Evolutionary conservation across 2,113 vertebrate species (phyloP).

Genomic region (Chitala chitala): DNA sequence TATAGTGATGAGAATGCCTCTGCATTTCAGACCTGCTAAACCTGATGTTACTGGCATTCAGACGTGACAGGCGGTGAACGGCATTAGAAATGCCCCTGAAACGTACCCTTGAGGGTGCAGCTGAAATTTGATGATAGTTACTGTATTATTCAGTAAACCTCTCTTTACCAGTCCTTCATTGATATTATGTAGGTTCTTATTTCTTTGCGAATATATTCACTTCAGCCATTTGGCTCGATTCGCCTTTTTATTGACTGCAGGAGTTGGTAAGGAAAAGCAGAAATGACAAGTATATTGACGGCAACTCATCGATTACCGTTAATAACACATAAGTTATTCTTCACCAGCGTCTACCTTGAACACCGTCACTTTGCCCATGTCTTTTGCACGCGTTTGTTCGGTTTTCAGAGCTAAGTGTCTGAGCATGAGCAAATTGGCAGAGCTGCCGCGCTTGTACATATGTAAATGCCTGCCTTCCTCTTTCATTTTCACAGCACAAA

Average conservation of each 20-base stretch:
- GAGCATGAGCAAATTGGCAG: neutral
- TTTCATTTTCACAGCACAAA: conserved; percentile 17
- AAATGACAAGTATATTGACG: neutral
- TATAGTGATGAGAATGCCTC: conserved; percentile 14
- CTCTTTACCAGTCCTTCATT: neutral
- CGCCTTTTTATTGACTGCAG: neutral
- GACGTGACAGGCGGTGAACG: neutral
- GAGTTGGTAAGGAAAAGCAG: neutral
- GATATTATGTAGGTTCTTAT: neutral
- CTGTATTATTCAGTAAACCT: neutral
- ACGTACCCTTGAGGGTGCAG: neutral
- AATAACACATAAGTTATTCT: neutral
- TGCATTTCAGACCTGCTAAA: neutral
- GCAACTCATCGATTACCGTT: neutral
- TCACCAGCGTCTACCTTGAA: neutral
- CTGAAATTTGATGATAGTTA: neutral
- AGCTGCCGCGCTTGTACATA: neutral
- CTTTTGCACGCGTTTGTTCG: neutral
- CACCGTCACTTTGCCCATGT: neutral
- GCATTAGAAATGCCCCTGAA: neutral
- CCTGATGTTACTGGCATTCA: neutral
- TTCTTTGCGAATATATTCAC: neutral
- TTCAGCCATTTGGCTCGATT: neutral
- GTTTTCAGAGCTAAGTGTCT: neutral
- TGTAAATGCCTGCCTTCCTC: conserved; percentile 6